phyloP scores from a whole-genome alignment of 1,140 invertebrate species.

The Cotesia vestalis region DNA sequence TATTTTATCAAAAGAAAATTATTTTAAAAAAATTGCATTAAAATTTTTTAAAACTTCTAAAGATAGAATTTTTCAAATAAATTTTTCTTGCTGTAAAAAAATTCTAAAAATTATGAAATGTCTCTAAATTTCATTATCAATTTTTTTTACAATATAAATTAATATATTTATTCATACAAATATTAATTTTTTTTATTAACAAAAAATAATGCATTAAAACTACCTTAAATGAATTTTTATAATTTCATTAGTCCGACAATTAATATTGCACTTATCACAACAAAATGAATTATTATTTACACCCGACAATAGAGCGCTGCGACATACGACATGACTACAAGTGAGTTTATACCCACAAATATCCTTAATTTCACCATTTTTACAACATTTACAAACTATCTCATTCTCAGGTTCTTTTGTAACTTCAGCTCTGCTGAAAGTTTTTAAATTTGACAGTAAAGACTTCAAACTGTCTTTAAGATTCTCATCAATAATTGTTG shows the following conservation, averaged over 20 bases:
- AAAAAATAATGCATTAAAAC: not conserved
- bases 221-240: constrained; percentile 5
- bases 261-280: not conserved
- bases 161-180: too few relatives aligned
- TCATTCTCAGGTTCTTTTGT: constrained; percentile 15
- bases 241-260: constrained; percentile 1
- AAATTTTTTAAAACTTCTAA: too few relatives aligned
- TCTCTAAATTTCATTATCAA: too few relatives aligned
- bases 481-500: not conserved
- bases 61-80: too few relatives aligned
- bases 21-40: too few relatives aligned
- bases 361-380: constrained; percentile 41
- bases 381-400: constrained; percentile 49
- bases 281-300: not conserved
- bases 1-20: too few relatives aligned
- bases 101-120: too few relatives aligned
- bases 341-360: constrained; percentile 55
- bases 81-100: too few relatives aligned
- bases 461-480: constrained; percentile 24
- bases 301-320: constrained; percentile 50
- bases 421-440: not conserved
- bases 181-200: too few relatives aligned
- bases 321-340: constrained; percentile 62
- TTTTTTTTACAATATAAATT: too few relatives aligned
- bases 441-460: constrained; percentile 14